These are phyloP conservation scores for Chydorus sphaericus DNA, from an alignment of 2,888 invertebrate genomes.

Conservation along the genomic window DNA sequence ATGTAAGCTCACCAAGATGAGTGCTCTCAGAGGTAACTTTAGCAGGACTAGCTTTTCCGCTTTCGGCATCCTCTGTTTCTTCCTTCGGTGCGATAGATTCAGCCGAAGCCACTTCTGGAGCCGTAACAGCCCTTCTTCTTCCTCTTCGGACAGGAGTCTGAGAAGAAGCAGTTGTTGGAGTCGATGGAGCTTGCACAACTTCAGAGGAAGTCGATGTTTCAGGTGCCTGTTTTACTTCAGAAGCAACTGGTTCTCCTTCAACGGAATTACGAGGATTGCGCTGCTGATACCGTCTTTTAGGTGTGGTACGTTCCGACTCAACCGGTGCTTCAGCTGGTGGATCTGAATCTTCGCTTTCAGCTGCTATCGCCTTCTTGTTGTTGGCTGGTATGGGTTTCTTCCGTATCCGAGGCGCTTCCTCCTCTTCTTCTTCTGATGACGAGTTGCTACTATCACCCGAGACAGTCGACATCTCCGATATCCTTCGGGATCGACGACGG, in stretches of 20 bases:
- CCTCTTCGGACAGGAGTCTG: neutral
- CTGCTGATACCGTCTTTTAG: neutral
- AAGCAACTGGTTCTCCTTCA: too few species aligned
- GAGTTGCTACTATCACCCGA: constrained; percentile 9
- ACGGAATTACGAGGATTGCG: too few species aligned
- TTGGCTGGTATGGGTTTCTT: neutral
- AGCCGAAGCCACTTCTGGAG: neutral
- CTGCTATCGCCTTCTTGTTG: neutral
- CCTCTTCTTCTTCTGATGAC: constrained; percentile 9
- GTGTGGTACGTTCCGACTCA: neutral
- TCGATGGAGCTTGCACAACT: neutral
- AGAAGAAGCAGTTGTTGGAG: neutral
- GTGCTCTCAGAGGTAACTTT: neutral
- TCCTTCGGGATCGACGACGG: constrained; percentile 19
- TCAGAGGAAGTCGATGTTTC: too few species aligned
- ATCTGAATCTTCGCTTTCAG: constrained; percentile 5
- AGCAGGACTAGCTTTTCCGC: neutral
- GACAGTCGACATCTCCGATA: constrained; percentile 16
- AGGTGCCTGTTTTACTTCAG: too few species aligned
- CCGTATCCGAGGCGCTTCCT: neutral
- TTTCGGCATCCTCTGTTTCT: neutral
- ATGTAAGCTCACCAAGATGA: neutral
- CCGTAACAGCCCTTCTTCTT: neutral
- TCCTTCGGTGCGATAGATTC: neutral
- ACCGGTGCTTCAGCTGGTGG: neutral